Conservation (phyloP, 2,888 invertebrate species). For the Halocaridina rubra region DNA sequence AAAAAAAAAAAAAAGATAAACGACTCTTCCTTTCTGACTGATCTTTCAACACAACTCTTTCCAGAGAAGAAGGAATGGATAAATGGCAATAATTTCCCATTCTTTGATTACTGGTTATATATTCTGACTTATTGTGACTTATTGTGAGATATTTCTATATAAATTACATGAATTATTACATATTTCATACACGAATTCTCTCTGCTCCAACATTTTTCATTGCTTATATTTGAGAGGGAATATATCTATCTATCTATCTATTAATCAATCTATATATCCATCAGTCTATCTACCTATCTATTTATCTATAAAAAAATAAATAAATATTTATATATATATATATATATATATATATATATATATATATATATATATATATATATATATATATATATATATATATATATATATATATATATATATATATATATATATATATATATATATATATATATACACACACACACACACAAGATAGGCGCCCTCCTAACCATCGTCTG, state of each 20-base stretch:
- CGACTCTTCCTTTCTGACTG: too few species aligned
- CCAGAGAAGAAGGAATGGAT: too few species aligned
- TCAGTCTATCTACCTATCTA: neutral
- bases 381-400: neutral
- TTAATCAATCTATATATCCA: neutral
- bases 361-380: neutral
- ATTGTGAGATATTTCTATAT: too few species aligned
- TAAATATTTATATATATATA: neutral
- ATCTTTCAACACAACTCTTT: too few species aligned
- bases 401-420: neutral
- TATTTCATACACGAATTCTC: too few species aligned
- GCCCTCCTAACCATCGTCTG: neutral
- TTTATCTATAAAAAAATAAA: neutral
- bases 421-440: neutral
- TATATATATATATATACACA: neutral
- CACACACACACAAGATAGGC: neutral
- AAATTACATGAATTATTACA: too few species aligned
- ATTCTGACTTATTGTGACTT: too few species aligned
- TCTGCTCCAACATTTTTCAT: too few species aligned
- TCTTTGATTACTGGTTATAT: too few species aligned
- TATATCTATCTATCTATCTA: neutral
- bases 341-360: neutral
- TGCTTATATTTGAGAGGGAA: too few species aligned
- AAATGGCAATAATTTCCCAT: too few species aligned
- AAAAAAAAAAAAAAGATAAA: too few species aligned